Conservation (phyloP, 1,140 invertebrate species). For the Acromyrmex charruanus region DNA sequence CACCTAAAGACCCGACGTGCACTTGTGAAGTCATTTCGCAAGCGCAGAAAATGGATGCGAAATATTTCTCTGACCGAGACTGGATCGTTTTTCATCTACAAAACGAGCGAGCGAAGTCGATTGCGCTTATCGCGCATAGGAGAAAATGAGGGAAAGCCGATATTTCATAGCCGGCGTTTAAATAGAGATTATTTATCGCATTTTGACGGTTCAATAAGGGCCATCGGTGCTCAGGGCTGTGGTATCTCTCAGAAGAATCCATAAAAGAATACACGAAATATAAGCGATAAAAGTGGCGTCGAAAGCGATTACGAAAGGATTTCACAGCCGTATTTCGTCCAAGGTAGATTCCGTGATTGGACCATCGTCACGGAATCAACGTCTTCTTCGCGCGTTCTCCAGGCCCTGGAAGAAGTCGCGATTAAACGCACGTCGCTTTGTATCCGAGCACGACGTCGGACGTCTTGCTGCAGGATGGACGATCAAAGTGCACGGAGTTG, state of each 20-base stretch:
- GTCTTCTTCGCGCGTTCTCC: neutral
- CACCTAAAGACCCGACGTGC: neutral
- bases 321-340: slow-evolving; percentile 52
- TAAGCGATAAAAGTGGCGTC: neutral
- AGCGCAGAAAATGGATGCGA: slow-evolving; percentile 6
- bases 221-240: neutral
- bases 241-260: neutral
- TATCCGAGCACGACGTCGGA: slow-evolving; percentile 79
- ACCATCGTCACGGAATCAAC: neutral
- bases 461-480: slow-evolving; percentile 81
- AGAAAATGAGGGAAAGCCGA: slow-evolving; percentile 6
- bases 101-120: neutral
- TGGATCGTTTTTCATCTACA: neutral
- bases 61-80: neutral
- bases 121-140: neutral
- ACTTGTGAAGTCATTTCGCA: neutral
- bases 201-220: neutral
- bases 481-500: slow-evolving; percentile 69
- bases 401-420: neutral
- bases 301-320: slow-evolving; percentile 23
- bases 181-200: slow-evolving; percentile 6
- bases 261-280: neutral
- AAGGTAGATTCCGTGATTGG: neutral
- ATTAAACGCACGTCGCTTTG: slow-evolving; percentile 82
- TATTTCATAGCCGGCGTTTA: neutral